Evolutionary conservation across 2,113 vertebrate genomes (phyloP), one percentile per base, ranked within the genome.

Genomic region (Phoenicopterus ruber): DNA sequence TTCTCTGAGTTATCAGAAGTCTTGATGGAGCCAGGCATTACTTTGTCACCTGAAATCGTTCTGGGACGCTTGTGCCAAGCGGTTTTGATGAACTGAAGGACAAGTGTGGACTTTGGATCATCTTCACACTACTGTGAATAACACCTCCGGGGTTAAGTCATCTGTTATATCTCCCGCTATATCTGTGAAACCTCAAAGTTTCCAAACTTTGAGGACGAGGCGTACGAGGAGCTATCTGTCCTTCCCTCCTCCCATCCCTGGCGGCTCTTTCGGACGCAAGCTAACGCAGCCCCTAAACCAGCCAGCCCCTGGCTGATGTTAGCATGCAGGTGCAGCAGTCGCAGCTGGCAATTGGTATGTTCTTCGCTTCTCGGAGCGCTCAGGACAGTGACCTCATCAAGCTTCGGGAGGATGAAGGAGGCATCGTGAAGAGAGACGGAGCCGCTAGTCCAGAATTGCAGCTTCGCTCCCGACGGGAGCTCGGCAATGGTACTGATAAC

Each of bases 261-360:
- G 69, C 0, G 0, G 14, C 63, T 93, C 49, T 50, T 42, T 19
- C 0, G 7, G 50, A 21, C 1, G 0, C 8, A 44, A 34, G 57
- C 38, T 34, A 32, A 7, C 1, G 0, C 46, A 38, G 29, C 40
- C 52, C 55, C 36, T 13, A 36, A 36, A 19, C 14, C 50, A 86
- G 59, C 19, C 50, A 55, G 58, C 34, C 28, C 1, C 20, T 22
- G 74, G 14, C 61, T 59, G 28, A 25, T 54, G 32, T 96, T 82
- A 80, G 54, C 50, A 77, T 90, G 82, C 93, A 52, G 50, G 67
- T 61, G 49, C 74, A 40, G 84, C 70, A 40, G 54, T 14, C 0
- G 0, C 31, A 44, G 58, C 84, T 91, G 90, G 36, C 42, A 77
- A 72, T 34, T 6, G 32, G 4, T 90, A 44, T 34, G 71, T 49